Conservation (phyloP, 2,113 vertebrate species). For the crab-eating macaque (Macaca fascicularis) region T2T-MFA8v1.1 NC_088393.1:35729501-35730000, state of each 20-base stretch:
- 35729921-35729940: conserved; percentile 37
- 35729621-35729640: not conserved
- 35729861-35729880: conserved; percentile 61
- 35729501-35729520: no score
- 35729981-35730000: conserved; percentile 60
- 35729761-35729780: not conserved
- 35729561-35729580: not conserved
- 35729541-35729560: not conserved
- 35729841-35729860: conserved; percentile 49
- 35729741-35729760: not conserved
- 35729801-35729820: conserved; percentile 63
- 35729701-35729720: fast-evolving
- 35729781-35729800: conserved; percentile 27
- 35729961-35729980: conserved; percentile 43
- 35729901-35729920: not conserved
- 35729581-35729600: not conserved
- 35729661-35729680: not conserved
- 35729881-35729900: conserved; percentile 62
- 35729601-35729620: not conserved
- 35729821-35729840: conserved; percentile 59
- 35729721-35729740: not conserved
- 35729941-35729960: not conserved
- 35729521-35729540: not conserved
- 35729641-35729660: not conserved
- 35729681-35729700: not conserved